These are phyloP conservation scores for Apis florea DNA, from an alignment of 1,140 invertebrate species.

Conservation along the genomic window DNA sequence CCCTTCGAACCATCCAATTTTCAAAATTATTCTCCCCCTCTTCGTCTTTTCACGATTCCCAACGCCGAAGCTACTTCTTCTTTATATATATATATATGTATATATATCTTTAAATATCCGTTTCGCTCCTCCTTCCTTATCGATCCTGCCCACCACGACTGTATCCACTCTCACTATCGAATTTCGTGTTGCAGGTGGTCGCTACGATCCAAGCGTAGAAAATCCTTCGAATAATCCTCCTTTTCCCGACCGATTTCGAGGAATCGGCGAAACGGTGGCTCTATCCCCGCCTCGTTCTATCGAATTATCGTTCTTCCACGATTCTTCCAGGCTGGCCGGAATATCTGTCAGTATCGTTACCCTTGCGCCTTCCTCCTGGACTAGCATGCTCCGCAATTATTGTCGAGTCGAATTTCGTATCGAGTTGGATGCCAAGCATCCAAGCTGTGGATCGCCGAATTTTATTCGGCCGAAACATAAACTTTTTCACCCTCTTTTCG, in stretches of 20 bases:
- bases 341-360: not conserved
- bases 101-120: no score
- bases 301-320: not conserved
- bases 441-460: not conserved
- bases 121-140: no score
- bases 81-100: no score
- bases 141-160: no score
- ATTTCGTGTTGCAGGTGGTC: no score
- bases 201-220: no score
- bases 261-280: no score
- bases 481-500: not conserved
- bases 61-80: no score
- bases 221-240: no score
- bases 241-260: no score
- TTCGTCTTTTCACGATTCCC: not conserved
- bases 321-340: not conserved
- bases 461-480: not conserved
- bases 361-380: not conserved
- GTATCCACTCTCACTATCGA: no score
- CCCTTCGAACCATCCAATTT: slow-evolving; percentile 77
- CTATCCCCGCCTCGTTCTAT: no score
- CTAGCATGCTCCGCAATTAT: slow-evolving; percentile 10
- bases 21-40: not conserved
- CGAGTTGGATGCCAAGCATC: not conserved
- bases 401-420: not conserved